Conservation (phyloP, 2,113 vertebrate genomes). For the Syngnathus typhle region DNA sequence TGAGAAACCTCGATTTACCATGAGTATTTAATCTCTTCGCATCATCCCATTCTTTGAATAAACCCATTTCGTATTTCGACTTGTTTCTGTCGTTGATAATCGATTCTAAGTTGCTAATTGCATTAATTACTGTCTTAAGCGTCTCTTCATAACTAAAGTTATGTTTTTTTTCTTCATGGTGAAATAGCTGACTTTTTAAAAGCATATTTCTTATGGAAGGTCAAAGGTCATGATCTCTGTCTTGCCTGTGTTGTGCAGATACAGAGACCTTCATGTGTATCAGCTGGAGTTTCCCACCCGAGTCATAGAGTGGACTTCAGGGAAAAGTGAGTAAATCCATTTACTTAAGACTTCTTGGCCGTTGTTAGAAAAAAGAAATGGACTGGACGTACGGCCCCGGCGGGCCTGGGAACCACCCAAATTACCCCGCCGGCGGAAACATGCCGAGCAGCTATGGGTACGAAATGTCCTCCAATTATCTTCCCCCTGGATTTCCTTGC, state of each 20-base stretch:
- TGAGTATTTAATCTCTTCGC: not conserved
- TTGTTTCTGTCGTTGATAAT: not conserved
- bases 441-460: not conserved
- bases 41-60: not conserved
- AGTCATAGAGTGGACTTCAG: slow-evolving; percentile 70
- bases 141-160: not conserved
- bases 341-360: not conserved
- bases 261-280: slow-evolving; percentile 70
- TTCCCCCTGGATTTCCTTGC: not conserved
- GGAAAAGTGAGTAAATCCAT: slow-evolving; percentile 52
- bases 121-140: not conserved
- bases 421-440: not conserved
- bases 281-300: slow-evolving; percentile 68
- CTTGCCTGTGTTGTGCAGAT: slow-evolving; percentile 41
- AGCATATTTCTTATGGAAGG: not conserved
- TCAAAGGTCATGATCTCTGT: not conserved
- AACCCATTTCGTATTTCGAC: not conserved
- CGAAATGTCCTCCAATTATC: not conserved
- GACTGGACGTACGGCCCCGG: not conserved
- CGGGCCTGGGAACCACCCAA: not conserved
- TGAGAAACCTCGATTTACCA: not conserved
- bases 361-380: slow-evolving; percentile 1
- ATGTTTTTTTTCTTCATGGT: not conserved
- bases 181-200: not conserved
- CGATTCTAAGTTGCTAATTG: not conserved